Base-by-base conservation (phyloP, 2,113 vertebrate genomes). In the Malurus elegans region DNA sequence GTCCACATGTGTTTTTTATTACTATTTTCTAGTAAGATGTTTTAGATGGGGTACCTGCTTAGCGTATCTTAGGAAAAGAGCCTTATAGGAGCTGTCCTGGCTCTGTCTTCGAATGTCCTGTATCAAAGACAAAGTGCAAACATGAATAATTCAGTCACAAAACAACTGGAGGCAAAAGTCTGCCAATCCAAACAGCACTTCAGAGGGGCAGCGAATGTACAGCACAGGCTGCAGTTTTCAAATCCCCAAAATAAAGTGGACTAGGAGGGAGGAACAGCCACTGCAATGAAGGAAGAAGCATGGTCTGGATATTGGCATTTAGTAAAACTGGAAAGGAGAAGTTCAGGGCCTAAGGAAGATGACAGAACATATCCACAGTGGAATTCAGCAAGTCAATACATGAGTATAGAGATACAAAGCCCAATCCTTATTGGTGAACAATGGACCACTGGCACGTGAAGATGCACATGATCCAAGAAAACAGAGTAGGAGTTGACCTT, bases 1-100 rank as follows among this genome's bases (percentile, higher is more conserved):
- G 26, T 65, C 65, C 45, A 71, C 7, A 2, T 21, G 64, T 17
- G 21, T 57, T 67, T 25, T 58, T 51, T 29, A 28, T 10, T 11
- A 5, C 60, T 54, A 24, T 72, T 65, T 56, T 61, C 8, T 42
- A 80, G 56, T 28, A 72, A 64, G 47, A 45, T 31, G 23, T n/a
- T 92, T 45, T 57, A 86, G 47, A 61, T 38, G 86, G n/a, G 12
- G 8, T 97, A 98, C 98, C 98, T 98, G 96, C 14, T 95, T 86
- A 56, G 95, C 60, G 0, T 98, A 95, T 94, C 57, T 97, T 61
- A 92, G 75, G 96, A 98, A 98, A 90, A 97, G 14, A 32, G 51
- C 84, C 75, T 96, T 81, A 44, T 88, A 97, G 57, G 70, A 95
- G 34, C 21, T 65, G 47, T 84, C 90, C 94, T 93, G 86, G 79